Evolutionary conservation across 2,888 invertebrate genomes (phyloP).

Genomic region (Auanema sp.): DNA sequence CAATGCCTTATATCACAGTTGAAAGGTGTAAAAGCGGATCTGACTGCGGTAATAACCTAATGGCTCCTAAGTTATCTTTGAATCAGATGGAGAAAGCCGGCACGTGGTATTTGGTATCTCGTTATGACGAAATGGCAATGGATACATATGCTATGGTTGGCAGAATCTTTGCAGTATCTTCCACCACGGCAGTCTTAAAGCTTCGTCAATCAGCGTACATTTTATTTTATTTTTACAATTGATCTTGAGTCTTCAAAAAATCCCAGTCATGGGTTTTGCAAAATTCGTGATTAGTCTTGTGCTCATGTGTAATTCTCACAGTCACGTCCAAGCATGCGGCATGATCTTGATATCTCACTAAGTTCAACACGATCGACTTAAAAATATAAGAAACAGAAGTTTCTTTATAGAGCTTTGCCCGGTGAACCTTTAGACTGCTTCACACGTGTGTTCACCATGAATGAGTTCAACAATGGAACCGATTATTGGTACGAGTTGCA

Average conservation of each 20-base stretch:
- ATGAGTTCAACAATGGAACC: slow-evolving; percentile 23
- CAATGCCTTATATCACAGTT: slow-evolving; percentile 33
- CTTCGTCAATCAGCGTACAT: slow-evolving; percentile 46
- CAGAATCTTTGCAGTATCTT: slow-evolving; percentile 31
- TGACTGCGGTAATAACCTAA: slow-evolving; percentile 35
- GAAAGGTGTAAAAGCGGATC: slow-evolving; percentile 40
- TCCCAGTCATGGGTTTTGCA: not conserved
- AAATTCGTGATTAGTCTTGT: not conserved
- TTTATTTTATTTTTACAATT: not conserved
- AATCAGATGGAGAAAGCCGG: slow-evolving; percentile 44
- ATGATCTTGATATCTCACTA: no score
- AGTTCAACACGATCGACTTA: not conserved
- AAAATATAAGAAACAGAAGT: not conserved
- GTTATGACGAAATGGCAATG: slow-evolving; percentile 45
- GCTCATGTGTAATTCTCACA: no score
- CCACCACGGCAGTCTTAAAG: slow-evolving; percentile 37
- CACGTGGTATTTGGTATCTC: slow-evolving; percentile 46
- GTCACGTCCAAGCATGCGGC: no score
- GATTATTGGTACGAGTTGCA: slow-evolving; percentile 43
- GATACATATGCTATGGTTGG: slow-evolving; percentile 51
- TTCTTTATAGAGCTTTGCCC: slow-evolving; percentile 35
- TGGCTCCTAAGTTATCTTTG: not conserved
- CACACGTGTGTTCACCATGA: slow-evolving; percentile 42
- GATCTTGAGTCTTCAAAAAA: not conserved
- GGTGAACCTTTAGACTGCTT: slow-evolving; percentile 41